Conservation (phyloP, 2,888 invertebrate genomes). For the Amiota communis region DNA sequence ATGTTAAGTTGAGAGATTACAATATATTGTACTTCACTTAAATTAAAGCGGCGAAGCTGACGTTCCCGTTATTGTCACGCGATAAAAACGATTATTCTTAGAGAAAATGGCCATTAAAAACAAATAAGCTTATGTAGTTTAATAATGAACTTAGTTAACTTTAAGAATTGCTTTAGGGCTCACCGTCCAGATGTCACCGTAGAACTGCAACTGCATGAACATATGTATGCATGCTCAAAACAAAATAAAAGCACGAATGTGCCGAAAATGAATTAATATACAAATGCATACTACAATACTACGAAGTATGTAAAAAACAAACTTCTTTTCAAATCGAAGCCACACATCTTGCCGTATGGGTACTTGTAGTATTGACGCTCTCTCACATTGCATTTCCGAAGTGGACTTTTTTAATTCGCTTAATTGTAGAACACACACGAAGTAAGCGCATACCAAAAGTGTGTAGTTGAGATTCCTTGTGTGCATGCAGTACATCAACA, state of each 20-base stretch:
- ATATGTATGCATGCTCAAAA: slow-evolving; percentile 1
- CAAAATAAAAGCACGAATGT: slow-evolving; percentile 40
- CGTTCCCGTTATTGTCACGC: slow-evolving; percentile 54
- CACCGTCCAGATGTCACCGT: slow-evolving; percentile 49
- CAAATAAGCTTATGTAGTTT: not conserved
- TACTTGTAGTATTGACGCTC: too few species aligned
- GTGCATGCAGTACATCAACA: slow-evolving; percentile 7
- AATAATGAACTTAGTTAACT: not conserved
- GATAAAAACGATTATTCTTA: slow-evolving; percentile 40
- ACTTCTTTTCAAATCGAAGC: too few species aligned
- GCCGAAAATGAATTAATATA: slow-evolving; percentile 50
- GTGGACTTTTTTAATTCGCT: slow-evolving; percentile 63
- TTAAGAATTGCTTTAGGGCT: not conserved
- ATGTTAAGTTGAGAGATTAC: not conserved
- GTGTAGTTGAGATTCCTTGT: slow-evolving; percentile 12
- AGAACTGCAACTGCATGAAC: not conserved
- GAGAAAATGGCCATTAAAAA: slow-evolving; percentile 34
- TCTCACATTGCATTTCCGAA: too few species aligned
- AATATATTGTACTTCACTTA: slow-evolving; percentile 56
- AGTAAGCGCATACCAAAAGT: slow-evolving; percentile 55
- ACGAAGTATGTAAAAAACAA: too few species aligned
- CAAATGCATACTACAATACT: too few species aligned
- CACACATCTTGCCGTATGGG: too few species aligned
- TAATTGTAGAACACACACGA: slow-evolving; percentile 72
- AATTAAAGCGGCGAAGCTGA: slow-evolving; percentile 60